Evolutionary conservation across 2,888 invertebrate genomes (phyloP).

Genomic region (Acrobasis suavella): DNA sequence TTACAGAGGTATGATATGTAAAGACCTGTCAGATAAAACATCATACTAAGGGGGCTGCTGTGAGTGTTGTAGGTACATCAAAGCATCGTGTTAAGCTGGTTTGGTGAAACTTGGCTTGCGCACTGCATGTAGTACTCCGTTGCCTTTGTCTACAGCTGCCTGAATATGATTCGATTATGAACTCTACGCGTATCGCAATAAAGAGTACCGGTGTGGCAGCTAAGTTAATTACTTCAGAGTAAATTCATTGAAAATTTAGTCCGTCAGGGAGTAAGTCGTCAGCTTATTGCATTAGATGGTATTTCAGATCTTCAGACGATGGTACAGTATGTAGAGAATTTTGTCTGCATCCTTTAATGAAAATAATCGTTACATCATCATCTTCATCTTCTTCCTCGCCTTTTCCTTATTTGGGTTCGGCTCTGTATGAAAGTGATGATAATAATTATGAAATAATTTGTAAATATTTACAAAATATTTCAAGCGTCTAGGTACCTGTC

Average conservation of each 20-base stretch:
- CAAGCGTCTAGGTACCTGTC: no score
- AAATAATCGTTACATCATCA: no score
- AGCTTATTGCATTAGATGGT: conserved; percentile 4
- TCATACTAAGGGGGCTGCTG: no score
- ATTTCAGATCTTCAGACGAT: neutral
- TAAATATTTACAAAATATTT: no score
- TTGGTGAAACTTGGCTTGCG: neutral
- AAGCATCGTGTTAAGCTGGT: conserved; percentile 1
- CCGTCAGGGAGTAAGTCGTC: conserved; percentile 11
- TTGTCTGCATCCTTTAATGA: neutral
- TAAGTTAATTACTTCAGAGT: conserved; percentile 18
- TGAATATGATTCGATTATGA: neutral
- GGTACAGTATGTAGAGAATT: neutral
- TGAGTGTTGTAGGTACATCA: neutral
- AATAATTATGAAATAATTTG: no score
- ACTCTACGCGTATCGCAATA: neutral
- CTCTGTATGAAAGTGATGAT: no score
- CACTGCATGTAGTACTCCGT: neutral
- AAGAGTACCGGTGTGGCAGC: neutral
- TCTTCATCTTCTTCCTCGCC: no score
- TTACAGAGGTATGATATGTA: no score
- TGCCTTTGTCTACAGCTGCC: neutral
- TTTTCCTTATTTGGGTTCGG: no score
- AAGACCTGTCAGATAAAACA: no score
- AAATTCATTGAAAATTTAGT: conserved; percentile 20